These are phyloP conservation scores for Cercopithecus petaurista DNA, from an alignment of 2,797 vertebrate genomes.

Conservation along the genomic window DNA sequence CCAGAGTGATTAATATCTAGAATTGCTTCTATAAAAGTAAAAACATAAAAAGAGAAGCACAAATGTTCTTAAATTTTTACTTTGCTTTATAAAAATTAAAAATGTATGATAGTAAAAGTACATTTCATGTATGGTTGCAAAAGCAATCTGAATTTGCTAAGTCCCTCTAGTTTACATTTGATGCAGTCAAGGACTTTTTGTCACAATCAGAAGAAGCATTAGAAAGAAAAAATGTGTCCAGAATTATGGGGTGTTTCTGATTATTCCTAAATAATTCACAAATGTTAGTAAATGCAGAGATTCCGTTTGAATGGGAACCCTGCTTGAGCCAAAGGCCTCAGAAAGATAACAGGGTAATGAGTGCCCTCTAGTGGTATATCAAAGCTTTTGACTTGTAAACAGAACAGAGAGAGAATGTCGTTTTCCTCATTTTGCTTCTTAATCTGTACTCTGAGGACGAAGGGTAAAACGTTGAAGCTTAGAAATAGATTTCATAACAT, in stretches of 20 bases:
- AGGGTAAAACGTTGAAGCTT: not conserved
- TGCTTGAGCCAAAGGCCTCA: rapidly evolving
- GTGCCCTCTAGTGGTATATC: not conserved
- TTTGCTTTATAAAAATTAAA: not conserved
- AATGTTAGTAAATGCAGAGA: not conserved
- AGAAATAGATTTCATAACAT: not conserved
- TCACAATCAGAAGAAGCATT: not conserved
- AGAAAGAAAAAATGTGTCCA: not conserved
- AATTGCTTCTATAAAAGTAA: not conserved
- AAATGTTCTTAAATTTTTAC: conserved; percentile 1
- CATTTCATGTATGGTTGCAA: not conserved
- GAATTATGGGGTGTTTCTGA: not conserved
- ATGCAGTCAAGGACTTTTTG: not conserved
- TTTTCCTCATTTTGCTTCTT: conserved; percentile 1
- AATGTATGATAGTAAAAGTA: not conserved
- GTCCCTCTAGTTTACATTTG: not conserved
- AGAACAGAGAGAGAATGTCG: not conserved
- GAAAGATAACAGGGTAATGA: not conserved
- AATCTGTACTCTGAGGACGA: not conserved
- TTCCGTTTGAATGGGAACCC: not conserved
- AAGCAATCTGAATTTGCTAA: not conserved
- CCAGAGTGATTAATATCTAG: not conserved
- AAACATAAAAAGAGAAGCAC: not conserved
- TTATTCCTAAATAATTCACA: conserved; percentile 20
- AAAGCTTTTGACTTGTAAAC: not conserved